Conservation (phyloP, 2,888 invertebrate species). For the Steinernema scapterisci region DNA sequence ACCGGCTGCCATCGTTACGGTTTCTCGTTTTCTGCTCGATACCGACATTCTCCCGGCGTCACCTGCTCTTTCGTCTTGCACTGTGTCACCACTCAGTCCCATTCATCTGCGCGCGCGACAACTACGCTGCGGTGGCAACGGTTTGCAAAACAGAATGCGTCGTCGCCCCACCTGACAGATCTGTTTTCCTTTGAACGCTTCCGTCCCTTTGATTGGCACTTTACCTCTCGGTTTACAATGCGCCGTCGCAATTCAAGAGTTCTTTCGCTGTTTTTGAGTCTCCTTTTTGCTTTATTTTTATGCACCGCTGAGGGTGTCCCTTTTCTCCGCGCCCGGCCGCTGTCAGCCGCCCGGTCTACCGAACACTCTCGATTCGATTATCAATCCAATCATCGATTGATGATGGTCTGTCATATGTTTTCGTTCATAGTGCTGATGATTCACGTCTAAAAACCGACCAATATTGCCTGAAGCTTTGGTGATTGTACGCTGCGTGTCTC, state of each 20-base stretch:
- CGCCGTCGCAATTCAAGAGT: background rate
- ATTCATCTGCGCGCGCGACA: slow-evolving; percentile 27
- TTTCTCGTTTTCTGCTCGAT: slow-evolving; percentile 19
- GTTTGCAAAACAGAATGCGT: slow-evolving; percentile 24
- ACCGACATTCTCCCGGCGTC: slow-evolving; percentile 6
- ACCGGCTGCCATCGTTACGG: slow-evolving; percentile 6
- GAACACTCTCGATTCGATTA: slow-evolving; percentile 12
- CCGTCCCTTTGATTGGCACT: background rate
- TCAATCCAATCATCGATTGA: slow-evolving; percentile 30
- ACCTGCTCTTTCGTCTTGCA: slow-evolving; percentile 27
- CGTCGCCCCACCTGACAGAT: background rate
- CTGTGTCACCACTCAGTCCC: slow-evolving; percentile 26
- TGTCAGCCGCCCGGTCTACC: background rate
- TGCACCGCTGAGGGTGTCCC: too few relatives aligned
- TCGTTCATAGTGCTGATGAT: slow-evolving; percentile 22
- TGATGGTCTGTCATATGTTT: slow-evolving; percentile 31
- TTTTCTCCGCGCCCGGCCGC: too few relatives aligned
- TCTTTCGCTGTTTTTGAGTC: background rate
- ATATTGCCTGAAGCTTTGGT: slow-evolving; percentile 26
- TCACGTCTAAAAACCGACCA: background rate
- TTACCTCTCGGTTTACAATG: background rate
- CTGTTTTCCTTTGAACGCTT: slow-evolving; percentile 7
- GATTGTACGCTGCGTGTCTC: slow-evolving; percentile 20
- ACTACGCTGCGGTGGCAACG: slow-evolving; percentile 1
- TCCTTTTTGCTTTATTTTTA: background rate